Evolutionary conservation across 2,113 vertebrate species (phyloP), one percentile per base, ranked within the genome.

Genomic region (Chlorodrepanis virens): DNA sequence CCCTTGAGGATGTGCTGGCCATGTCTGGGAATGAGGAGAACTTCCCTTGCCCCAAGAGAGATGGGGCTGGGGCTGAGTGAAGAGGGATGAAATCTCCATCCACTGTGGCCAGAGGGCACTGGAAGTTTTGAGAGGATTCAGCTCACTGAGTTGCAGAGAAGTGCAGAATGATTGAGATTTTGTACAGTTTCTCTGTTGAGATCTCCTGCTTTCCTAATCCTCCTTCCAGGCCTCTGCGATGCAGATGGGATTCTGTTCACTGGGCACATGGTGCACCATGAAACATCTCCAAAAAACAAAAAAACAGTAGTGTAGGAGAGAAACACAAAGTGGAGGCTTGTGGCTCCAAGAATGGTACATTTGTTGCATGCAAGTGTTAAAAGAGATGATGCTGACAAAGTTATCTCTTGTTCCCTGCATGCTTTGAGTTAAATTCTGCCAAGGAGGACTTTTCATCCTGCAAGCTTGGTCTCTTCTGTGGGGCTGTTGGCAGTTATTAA

Each of bases 401-500:
- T 60, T 78, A 76, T 63, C 76, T 93, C 76, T 79, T 63, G 39
- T 50, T 93, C 92, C 52, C 83, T 79, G 79, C 9, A 1, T 70
- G 89, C 59, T 96, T 47, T 75, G 83, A 91, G 68, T 86, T 93
- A 88, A 83, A 71, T 77, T 88, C 68, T 93, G 76, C 83, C 93
- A 93, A 63, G 69, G 44, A 90, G 9, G 28, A 31, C 88, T 95
- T 90, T 84, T 89, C 80, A 74, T 95, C 86, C 85, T 92, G 83
- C 45, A 75, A 49, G 49, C 69, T 75, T 56, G 60, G 54, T 67
- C 71, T 88, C 60, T 90, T 95, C 90, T 85, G 53, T 74, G 76
- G 52, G 59, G 52, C 83, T 86, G 71, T 80, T 97, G 90, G 90
- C 85, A 92, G 76, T 92, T 93, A 93, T 61, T 97, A 90, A 96